Evolutionary conservation across 2,113 vertebrate species (phyloP).

Genomic region (Oncorhynchus mykiss): DNA sequence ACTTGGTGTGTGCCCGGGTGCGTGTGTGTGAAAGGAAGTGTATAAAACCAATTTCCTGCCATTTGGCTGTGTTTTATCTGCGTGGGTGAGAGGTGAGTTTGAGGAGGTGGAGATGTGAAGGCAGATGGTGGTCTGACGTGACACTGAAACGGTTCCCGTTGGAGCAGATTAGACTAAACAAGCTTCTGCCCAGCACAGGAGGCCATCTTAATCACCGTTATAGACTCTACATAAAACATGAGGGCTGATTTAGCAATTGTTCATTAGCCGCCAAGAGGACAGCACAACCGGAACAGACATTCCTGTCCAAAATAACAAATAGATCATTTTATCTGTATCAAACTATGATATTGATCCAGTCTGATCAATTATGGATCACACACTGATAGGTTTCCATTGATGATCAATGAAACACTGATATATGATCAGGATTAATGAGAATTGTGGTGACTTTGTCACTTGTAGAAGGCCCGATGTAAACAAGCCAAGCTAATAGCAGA

Average conservation of each 20-base stretch:
- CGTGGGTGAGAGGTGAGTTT: neutral
- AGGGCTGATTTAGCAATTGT: constrained; percentile 16
- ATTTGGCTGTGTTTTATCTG: neutral
- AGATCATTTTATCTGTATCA: neutral
- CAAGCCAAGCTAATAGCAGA: too few species aligned
- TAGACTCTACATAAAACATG: constrained; percentile 46
- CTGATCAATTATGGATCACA: neutral
- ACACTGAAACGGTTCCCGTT: constrained; percentile 1
- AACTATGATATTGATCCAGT: neutral
- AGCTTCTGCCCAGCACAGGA: neutral
- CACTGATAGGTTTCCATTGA: too few species aligned
- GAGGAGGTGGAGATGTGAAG: neutral
- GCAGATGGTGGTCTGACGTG: constrained; percentile 8
- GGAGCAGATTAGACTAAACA: constrained; percentile 24
- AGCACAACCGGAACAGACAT: neutral
- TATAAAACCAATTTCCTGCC: neutral
- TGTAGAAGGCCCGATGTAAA: too few species aligned
- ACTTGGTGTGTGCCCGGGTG: neutral
- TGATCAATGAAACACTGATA: too few species aligned
- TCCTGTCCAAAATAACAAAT: neutral
- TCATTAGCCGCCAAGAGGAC: constrained; percentile 7
- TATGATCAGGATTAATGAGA: too few species aligned
- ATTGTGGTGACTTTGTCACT: too few species aligned
- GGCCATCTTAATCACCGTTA: constrained; percentile 34
- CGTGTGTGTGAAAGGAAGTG: neutral